phyloP scores from a whole-genome alignment of 2,113 vertebrate species.

The Anoura caudifer region DNA sequence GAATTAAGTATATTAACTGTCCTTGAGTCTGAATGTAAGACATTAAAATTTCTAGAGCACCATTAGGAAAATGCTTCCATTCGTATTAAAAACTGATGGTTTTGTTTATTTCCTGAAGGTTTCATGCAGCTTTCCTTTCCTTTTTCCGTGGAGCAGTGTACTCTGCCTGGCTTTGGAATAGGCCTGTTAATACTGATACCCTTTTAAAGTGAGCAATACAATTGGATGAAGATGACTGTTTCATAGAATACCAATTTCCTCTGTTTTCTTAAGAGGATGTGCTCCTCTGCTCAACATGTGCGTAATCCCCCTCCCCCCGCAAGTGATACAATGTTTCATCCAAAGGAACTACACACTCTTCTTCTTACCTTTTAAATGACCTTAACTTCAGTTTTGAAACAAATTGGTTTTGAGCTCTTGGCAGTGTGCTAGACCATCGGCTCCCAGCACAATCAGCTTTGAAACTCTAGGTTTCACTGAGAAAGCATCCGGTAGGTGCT shows the following conservation, averaged over 20 bases:
- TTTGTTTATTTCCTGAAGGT: not conserved
- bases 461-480: not conserved
- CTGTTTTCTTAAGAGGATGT: not conserved
- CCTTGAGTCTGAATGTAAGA: not conserved
- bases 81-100: not conserved
- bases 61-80: not conserved
- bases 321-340: not conserved
- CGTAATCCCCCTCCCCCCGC: not conserved
- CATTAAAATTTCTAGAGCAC: not conserved
- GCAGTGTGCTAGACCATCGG: not conserved
- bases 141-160: not conserved
- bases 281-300: not conserved
- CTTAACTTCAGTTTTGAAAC: conserved; percentile 3
- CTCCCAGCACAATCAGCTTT: not conserved
- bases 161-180: not conserved
- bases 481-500: not conserved
- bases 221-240: not conserved
- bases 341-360: not conserved
- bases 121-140: not conserved
- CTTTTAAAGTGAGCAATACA: not conserved
- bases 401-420: not conserved
- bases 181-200: not conserved
- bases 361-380: not conserved
- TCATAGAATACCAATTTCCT: not conserved
- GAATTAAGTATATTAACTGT: not conserved